A percentile compares a stretch with the other conserved stretches of the same genome.
These are phyloP conservation scores for Frieseomelitta varia DNA, from an alignment of 1,140 invertebrate genomes.

Conservation along the genomic window DNA sequence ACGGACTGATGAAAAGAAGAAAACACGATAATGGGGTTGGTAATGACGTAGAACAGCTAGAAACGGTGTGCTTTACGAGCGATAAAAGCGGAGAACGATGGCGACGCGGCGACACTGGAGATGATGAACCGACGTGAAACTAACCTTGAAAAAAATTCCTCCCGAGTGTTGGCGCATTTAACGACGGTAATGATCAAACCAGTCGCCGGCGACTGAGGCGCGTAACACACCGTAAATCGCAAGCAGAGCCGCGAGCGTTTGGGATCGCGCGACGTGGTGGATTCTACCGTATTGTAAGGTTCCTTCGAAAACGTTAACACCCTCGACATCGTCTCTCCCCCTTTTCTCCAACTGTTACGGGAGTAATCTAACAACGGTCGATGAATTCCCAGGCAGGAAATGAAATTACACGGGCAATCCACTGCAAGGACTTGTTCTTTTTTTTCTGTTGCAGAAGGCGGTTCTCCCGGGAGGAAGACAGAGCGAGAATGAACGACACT, in stretches of 20 bases:
- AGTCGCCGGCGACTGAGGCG: neutral
- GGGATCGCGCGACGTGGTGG: constrained; percentile 4
- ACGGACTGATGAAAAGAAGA: neutral
- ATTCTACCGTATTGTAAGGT: neutral
- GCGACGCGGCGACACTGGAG: neutral
- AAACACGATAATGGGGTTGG: neutral
- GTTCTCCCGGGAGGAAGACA: constrained; percentile 24
- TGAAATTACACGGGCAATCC: constrained; percentile 44
- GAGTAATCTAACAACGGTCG: constrained; percentile 21
- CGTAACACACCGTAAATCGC: neutral
- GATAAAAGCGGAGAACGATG: neutral
- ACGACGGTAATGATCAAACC: constrained; percentile 24
- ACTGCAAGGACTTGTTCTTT: neutral
- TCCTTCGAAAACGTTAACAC: neutral
- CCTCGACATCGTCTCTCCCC: neutral
- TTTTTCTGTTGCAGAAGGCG: constrained; percentile 51
- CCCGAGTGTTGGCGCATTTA: neutral
- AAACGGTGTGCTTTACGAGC: constrained; percentile 3
- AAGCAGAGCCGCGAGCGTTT: neutral
- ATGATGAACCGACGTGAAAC: constrained; percentile 32
- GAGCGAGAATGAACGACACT: constrained; percentile 31
- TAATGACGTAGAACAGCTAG: neutral
- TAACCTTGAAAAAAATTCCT: constrained; percentile 46
- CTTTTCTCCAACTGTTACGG: neutral
- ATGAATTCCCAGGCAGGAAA: constrained; percentile 20